A percentile compares a stretch with the other conserved stretches of the same genome.
Conservation (phyloP, 1,140 invertebrate genomes). For the Doryteuthis pealeii region DNA sequence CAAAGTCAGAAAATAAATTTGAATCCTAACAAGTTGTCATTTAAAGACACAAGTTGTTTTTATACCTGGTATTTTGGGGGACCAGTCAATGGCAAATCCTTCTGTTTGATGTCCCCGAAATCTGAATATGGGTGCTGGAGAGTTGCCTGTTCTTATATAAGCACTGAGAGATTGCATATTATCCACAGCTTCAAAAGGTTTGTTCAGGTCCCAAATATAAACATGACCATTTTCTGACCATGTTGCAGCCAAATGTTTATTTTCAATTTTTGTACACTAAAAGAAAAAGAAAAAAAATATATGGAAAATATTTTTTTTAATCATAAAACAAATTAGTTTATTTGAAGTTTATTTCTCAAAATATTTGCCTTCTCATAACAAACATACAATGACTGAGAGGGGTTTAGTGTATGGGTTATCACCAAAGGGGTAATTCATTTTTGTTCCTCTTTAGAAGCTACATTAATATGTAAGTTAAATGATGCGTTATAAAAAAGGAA, state of each 20-base stretch:
- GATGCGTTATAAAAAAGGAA: too few relatives aligned
- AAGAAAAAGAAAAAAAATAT: slow-evolving; percentile 21
- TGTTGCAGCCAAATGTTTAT: slow-evolving; percentile 72
- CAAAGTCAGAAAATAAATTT: too few relatives aligned
- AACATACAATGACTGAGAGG: too few relatives aligned
- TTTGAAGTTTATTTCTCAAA: neutral
- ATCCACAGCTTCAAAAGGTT: slow-evolving; percentile 77
- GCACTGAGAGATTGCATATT: slow-evolving; percentile 66
- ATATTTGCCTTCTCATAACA: neutral
- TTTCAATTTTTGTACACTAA: slow-evolving; percentile 59
- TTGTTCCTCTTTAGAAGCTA: too few relatives aligned
- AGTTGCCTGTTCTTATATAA: slow-evolving; percentile 57
- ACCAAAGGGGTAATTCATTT: too few relatives aligned
- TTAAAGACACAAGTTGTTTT: too few relatives aligned
- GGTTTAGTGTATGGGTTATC: too few relatives aligned
- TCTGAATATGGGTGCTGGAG: slow-evolving; percentile 74
- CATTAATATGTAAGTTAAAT: too few relatives aligned
- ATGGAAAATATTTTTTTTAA: neutral
- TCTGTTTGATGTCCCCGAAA: slow-evolving; percentile 90
- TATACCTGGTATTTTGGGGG: slow-evolving; percentile 71
- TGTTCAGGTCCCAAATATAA: slow-evolving; percentile 85
- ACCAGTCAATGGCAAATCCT: slow-evolving; percentile 96
- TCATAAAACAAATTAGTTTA: neutral
- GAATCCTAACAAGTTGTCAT: too few relatives aligned
- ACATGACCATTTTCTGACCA: slow-evolving; percentile 94